Base-by-base conservation (phyloP, 2,797 vertebrate genomes). In the Poecilia velifera region DNA sequence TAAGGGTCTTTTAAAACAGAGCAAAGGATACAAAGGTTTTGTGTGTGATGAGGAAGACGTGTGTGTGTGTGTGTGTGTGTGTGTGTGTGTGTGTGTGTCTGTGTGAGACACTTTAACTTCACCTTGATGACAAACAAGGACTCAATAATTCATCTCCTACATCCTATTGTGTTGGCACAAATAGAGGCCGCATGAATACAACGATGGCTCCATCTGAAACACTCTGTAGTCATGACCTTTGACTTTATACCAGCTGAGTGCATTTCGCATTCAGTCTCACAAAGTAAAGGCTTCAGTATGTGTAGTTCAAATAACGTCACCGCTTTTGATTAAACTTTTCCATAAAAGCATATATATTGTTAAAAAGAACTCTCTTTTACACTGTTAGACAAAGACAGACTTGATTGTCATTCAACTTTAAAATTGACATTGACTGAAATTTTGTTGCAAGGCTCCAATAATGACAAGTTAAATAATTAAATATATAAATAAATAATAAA, bases 81-180 rank as follows among this genome's bases (percentile, higher is more conserved):
- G 18, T 8, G 0, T 9, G 55, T 9, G 4, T 28, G 3, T 28
- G 12, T 28, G 28, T 28, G 10, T 31, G 59, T 62, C n/a, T 34
- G 14, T 14, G 18, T 43, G 49, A 49, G 73, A 76, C 57, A 77
- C 86, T 91, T 86, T 90, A 85, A 82, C 84, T 91, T 83, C 82
- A 80, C 57, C 70, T 72, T 75, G 86, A 86, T 88, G 86, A 88
- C 90, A 89, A 85, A 87, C 86, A 78, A 76, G 73, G 49, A 70
- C 82, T 90, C 87, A 89, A 84, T 88, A 86, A 84, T 87, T 87
- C 82, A 85, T 14, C 82, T 7, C 80, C 72, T 36, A 39, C 74
- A 20, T 74, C 76, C 78, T 55, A 28, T 82, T 25, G 25, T 73
- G 81, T 55, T 66, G 71, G 84, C 84, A 88, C 81, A 85, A 85